Percentiles rank a stretch among this genome's conserved stretches.
These are phyloP conservation scores for Valencia hispanica DNA, from an alignment of 2,797 vertebrate genomes.

Conservation along the genomic window DNA sequence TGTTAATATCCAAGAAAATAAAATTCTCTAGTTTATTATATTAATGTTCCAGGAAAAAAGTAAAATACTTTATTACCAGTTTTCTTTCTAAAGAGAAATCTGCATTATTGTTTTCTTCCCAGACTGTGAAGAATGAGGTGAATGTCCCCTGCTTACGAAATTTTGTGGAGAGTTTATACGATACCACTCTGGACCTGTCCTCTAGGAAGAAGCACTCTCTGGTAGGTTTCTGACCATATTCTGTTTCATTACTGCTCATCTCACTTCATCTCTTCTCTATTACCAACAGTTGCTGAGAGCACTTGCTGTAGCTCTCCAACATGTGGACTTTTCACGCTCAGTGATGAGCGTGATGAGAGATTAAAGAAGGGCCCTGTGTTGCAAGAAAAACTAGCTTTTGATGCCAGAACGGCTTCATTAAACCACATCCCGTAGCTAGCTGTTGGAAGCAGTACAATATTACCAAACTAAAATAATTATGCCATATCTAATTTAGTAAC, in stretches of 20 bases:
- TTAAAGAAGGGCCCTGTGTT: slow-evolving; percentile 20
- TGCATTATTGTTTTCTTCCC: slow-evolving; percentile 18
- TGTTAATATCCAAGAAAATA: neutral
- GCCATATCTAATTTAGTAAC: neutral
- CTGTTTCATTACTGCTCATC: slow-evolving; percentile 27
- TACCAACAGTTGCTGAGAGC: slow-evolving; percentile 52
- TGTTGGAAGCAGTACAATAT: slow-evolving; percentile 15
- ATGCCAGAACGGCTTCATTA: slow-evolving; percentile 50
- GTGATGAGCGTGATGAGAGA: slow-evolving; percentile 21
- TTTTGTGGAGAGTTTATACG: slow-evolving; percentile 97
- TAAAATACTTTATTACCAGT: neutral
- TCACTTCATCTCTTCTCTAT: slow-evolving; percentile 58
- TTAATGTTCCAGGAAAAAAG: neutral
- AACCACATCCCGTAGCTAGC: slow-evolving; percentile 31
- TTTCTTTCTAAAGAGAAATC: neutral
- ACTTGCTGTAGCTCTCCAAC: slow-evolving; percentile 52
- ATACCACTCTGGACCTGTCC: slow-evolving; percentile 96
- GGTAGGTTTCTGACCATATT: slow-evolving; percentile 79
- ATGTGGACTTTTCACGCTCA: slow-evolving; percentile 57
- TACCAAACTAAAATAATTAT: neutral
- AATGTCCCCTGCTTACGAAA: slow-evolving; percentile 98
- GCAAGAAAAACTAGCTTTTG: slow-evolving; percentile 24
- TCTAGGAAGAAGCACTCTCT: slow-evolving; percentile 98
- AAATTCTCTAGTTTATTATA: neutral
- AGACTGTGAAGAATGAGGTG: slow-evolving; percentile 99